phyloP scores from a whole-genome alignment of 2,797 vertebrate genomes.

The Hirundo rustica region DNA sequence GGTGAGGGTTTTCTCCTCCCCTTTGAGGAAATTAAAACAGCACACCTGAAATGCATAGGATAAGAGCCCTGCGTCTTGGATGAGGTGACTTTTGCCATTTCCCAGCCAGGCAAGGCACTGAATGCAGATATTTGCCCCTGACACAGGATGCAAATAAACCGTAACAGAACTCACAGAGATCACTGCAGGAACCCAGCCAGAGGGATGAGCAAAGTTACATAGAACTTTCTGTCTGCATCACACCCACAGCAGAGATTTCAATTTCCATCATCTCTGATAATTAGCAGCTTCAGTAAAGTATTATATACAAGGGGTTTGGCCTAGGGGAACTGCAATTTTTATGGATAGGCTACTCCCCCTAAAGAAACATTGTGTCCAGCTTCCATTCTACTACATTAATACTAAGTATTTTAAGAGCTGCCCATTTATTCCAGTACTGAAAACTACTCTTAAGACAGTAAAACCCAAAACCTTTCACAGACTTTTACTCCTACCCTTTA shows the following conservation, averaged over 20 bases:
- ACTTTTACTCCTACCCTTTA: background rate
- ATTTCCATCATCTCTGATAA: background rate
- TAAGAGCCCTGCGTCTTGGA: background rate
- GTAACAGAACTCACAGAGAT: background rate
- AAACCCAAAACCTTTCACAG: background rate
- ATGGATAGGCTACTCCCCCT: background rate
- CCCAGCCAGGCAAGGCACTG: background rate
- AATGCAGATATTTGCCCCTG: background rate
- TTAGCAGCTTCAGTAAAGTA: background rate
- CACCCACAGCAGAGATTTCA: background rate
- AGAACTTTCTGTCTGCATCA: background rate
- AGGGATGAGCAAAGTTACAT: background rate
- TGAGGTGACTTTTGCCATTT: background rate
- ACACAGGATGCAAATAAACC: background rate
- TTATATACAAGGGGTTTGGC: background rate
- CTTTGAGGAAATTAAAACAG: background rate
- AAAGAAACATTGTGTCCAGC: background rate
- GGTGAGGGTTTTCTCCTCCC: accelerated
- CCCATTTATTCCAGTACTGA: background rate
- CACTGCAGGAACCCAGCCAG: background rate
- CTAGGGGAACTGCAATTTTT: background rate
- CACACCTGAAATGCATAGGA: background rate
- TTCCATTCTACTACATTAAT: background rate
- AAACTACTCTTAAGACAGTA: background rate
- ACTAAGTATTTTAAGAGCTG: background rate